These are phyloP conservation scores for Rhagonycha fulva DNA, from an alignment of 2,888 invertebrate species.

Conservation along the genomic window DNA sequence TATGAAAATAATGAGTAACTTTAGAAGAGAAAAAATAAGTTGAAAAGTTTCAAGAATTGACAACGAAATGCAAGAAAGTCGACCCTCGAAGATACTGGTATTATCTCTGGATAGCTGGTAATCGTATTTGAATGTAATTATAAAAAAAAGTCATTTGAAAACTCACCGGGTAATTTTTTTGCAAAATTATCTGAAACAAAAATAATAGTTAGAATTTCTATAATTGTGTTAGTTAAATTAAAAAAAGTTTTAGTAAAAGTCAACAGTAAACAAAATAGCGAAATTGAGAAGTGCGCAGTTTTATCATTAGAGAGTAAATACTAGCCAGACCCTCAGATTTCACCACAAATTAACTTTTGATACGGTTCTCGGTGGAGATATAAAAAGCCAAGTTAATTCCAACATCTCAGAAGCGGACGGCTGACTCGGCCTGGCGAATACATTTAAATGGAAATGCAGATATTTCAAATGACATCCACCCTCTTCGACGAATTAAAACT, in stretches of 20 bases:
- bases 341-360: conserved; percentile 58
- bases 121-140: neutral
- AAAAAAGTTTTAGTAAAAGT: conserved; percentile 45
- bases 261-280: conserved; percentile 45
- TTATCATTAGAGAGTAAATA: conserved; percentile 54
- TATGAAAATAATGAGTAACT: neutral
- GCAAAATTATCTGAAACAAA: conserved; percentile 15
- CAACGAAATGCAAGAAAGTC: neutral
- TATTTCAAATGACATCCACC: conserved; percentile 51
- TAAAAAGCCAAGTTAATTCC: conserved; percentile 55
- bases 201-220: neutral
- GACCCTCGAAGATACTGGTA: neutral
- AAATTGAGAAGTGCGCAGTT: conserved; percentile 45
- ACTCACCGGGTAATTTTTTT: conserved; percentile 6
- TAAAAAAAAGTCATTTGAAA: neutral
- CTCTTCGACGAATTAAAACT: conserved; percentile 52
- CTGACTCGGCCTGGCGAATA: conserved; percentile 45
- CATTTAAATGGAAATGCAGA: conserved; percentile 56
- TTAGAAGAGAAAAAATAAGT: no score
- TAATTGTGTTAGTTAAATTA: conserved; percentile 29
- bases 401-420: conserved; percentile 41
- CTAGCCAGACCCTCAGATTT: conserved; percentile 52
- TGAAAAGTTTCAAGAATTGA: neutral
- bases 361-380: conserved; percentile 56
- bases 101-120: neutral